phyloP scores from a whole-genome alignment of 2,888 invertebrate species.

The Sinelater perroti region DNA sequence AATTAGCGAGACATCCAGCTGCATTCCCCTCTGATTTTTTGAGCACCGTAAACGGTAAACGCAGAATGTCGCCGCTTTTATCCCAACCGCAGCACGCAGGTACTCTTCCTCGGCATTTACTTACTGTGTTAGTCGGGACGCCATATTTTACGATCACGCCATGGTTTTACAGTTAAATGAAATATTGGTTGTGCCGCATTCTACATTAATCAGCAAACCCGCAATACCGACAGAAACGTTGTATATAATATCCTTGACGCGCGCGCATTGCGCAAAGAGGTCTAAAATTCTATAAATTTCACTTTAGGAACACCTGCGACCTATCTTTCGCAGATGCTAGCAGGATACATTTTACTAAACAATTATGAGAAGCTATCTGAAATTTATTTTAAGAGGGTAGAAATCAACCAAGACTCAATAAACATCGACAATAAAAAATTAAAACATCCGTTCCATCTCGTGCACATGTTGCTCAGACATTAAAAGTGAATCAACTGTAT shows the following conservation, averaged over 20 bases:
- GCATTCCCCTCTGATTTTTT: constrained; percentile 23
- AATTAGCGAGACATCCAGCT: constrained; percentile 20
- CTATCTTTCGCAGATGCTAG: background rate
- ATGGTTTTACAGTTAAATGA: constrained; percentile 23
- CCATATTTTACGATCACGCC: constrained; percentile 18
- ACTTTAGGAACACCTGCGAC: constrained; percentile 1
- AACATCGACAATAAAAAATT: too few relatives aligned
- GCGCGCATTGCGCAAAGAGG: constrained; percentile 12
- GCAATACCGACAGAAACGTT: constrained; percentile 14
- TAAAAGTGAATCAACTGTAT: too few relatives aligned
- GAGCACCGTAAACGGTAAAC: constrained; percentile 15
- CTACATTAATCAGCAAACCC: constrained; percentile 22
- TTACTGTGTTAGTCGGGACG: constrained; percentile 24
- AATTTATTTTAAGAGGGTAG: too few relatives aligned
- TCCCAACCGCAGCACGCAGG: constrained; percentile 24
- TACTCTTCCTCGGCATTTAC: constrained; percentile 22
- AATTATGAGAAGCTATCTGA: too few relatives aligned
- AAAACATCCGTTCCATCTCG: too few relatives aligned
- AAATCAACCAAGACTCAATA: too few relatives aligned
- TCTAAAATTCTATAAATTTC: constrained; percentile 7
- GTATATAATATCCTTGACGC: constrained; percentile 13
- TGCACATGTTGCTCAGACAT: too few relatives aligned
- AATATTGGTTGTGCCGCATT: constrained; percentile 22
- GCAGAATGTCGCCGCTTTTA: constrained; percentile 19
- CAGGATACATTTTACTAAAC: too few relatives aligned